These are phyloP conservation scores for Drosophila mayri DNA, from an alignment of 1,140 invertebrate genomes.

Conservation along the genomic window DNA sequence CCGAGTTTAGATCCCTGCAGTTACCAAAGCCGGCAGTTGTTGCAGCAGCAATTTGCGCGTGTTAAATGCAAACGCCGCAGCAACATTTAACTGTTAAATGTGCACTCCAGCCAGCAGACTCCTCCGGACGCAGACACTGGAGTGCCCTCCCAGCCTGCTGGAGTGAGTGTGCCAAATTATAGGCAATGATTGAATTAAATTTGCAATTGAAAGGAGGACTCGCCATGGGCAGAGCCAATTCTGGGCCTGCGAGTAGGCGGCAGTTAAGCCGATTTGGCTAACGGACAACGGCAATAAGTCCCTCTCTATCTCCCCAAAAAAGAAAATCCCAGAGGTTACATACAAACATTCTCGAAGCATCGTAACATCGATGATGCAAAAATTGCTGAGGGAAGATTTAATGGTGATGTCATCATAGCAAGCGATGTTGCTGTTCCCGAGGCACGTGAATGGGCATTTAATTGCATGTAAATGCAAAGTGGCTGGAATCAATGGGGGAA, in stretches of 20 bases:
- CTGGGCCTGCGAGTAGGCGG: slow-evolving; percentile 53
- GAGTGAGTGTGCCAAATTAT: slow-evolving; percentile 75
- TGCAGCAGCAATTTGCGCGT: slow-evolving; percentile 77
- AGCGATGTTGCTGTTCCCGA: slow-evolving; percentile 35
- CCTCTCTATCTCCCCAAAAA: not conserved
- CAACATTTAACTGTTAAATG: slow-evolving; percentile 80
- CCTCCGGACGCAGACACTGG: slow-evolving; percentile 1
- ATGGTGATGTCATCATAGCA: slow-evolving; percentile 70
- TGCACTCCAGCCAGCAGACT: slow-evolving; percentile 23
- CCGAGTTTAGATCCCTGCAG: slow-evolving; percentile 37
- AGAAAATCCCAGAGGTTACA: slow-evolving; percentile 5
- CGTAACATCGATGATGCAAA: slow-evolving; percentile 33
- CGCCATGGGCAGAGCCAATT: slow-evolving; percentile 46
- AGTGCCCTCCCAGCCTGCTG: slow-evolving; percentile 20
- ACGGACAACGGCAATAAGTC: slow-evolving; percentile 37
- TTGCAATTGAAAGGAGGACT: slow-evolving; percentile 79
- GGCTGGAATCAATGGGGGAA: slow-evolving; percentile 19
- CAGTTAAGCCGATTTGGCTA: slow-evolving; percentile 47
- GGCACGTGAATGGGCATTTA: slow-evolving; percentile 75
- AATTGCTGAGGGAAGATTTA: slow-evolving; percentile 26
- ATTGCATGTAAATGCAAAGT: slow-evolving; percentile 63
- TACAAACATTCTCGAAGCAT: not conserved
- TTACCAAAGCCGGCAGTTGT: slow-evolving; percentile 49
- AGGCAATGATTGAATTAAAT: slow-evolving; percentile 83
- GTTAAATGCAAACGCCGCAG: slow-evolving; percentile 76